phyloP scores from a whole-genome alignment of 2,888 invertebrate genomes.

The Agonopterix arenella region DNA sequence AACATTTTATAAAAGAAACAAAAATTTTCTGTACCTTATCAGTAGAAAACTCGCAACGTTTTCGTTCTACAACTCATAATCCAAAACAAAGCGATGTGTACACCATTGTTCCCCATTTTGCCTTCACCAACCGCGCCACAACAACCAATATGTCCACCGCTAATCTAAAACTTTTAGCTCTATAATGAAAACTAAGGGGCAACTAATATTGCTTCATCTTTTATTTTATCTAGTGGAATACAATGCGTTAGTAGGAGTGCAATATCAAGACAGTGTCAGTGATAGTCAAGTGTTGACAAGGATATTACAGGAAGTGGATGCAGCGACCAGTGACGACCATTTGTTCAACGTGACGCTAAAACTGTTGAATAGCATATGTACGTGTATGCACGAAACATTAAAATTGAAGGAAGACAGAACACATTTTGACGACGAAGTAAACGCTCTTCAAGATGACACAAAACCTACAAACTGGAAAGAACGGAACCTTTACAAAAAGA shows the following conservation, averaged over 20 bases:
- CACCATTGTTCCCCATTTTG: constrained; percentile 36
- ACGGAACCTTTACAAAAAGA: constrained; percentile 41
- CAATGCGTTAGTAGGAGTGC: constrained; percentile 19
- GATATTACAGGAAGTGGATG: constrained; percentile 46
- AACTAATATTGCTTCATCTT: constrained; percentile 16
- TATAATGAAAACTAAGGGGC: constrained; percentile 39
- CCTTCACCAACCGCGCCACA: constrained; percentile 11
- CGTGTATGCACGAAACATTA: constrained; percentile 49
- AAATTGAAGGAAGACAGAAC: constrained; percentile 26
- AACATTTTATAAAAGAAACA: too few species aligned
- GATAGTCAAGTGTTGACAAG: constrained; percentile 41
- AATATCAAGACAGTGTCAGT: constrained; percentile 16
- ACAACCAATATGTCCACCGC: constrained; percentile 38
- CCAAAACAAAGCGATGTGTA: constrained; percentile 44
- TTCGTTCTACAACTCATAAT: constrained; percentile 22
- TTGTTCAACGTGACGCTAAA: constrained; percentile 47
- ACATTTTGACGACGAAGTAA: constrained; percentile 15
- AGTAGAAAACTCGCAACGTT: constrained; percentile 15
- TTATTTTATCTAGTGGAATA: constrained; percentile 14
- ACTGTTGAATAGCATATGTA: constrained; percentile 52
- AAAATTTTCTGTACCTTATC: constrained; percentile 3
- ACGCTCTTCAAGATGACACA: neutral
- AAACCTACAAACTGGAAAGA: constrained; percentile 25
- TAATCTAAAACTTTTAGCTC: constrained; percentile 27
- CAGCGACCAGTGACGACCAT: constrained; percentile 42